Evolutionary conservation across 2,888 invertebrate species (phyloP).

Genomic region (Patella pellucida): DNA sequence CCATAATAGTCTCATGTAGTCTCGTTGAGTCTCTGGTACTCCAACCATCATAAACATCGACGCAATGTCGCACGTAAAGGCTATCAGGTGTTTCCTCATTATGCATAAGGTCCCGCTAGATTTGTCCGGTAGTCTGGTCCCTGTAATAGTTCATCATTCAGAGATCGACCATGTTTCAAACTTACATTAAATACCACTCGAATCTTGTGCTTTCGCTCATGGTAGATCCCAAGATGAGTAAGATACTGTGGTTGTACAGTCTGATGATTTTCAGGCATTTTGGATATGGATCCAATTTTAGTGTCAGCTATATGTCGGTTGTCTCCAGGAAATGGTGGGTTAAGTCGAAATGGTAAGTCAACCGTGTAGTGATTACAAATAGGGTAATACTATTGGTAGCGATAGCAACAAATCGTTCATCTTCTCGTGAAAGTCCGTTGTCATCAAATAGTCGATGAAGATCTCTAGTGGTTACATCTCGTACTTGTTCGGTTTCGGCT

Average conservation of each 20-base stretch:
- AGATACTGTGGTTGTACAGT: not conserved
- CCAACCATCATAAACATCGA: conserved; percentile 30
- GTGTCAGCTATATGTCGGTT: conserved; percentile 27
- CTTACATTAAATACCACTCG: conserved; percentile 39
- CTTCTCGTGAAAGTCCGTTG: conserved; percentile 7
- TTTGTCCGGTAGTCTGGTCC: conserved; percentile 35
- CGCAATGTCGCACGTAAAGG: conserved; percentile 34
- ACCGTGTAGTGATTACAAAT: not conserved
- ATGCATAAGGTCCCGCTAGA: conserved; percentile 29
- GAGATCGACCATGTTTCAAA: conserved; percentile 20
- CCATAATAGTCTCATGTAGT: conserved; percentile 32
- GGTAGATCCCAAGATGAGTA: not conserved
- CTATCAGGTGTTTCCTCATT: conserved; percentile 24
- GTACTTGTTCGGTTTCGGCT: not conserved
- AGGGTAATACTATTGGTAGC: conserved; percentile 7
- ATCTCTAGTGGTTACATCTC: not conserved
- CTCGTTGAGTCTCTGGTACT: conserved; percentile 18
- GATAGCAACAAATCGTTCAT: conserved; percentile 18
- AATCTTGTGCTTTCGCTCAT: conserved; percentile 14
- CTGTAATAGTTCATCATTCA: conserved; percentile 33
- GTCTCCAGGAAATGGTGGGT: conserved; percentile 15
- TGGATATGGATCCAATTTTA: conserved; percentile 13
- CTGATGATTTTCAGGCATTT: not conserved
- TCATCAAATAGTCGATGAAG: conserved; percentile 15
- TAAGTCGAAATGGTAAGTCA: conserved; percentile 30